Base-by-base conservation (phyloP, 2,888 invertebrate genomes). In the Pediacus dermestoides region DNA sequence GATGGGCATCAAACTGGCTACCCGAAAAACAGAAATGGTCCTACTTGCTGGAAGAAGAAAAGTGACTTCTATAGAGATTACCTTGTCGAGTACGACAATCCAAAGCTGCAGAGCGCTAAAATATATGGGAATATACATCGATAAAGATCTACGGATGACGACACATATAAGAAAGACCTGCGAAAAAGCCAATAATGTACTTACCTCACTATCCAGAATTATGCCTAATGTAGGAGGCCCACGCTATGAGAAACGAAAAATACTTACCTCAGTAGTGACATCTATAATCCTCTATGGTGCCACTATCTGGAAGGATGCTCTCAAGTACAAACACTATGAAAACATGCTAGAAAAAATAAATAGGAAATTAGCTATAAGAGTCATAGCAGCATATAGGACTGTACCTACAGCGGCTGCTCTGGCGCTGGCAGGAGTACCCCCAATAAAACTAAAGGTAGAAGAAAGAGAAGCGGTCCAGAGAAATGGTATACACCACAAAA, bases 171-270 rank as follows among this genome's bases (percentile, higher is more conserved):
- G 14, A 11, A 21, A 34, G 4, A 16, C 25, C 10, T 21, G 7
- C 6, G 27, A 23, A 4, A 48, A 36, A 14, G 36, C 40, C 1
- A 30, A 16, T 13, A 31, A 10, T 16, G 25, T 15, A 15, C 4
- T 11, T 1, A 16, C 32, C 1, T 30, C 22, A 16, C 15, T 44
- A 1, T 1, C 1, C 2, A 35, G 18, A 6, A 1, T 46, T 1
- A 23, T 49, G 26, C 49, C 46, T 1, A 39, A 39, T 14, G 15
- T 28, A 2, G 30, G 30, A 21, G 39, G 39, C 3, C 30, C 34
- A 2, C 4, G 16, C 2, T 4, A 9, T 6, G 11, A 16, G 15
- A 34, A 22, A 14, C 21, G 34, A 2, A 27, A 15, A 21, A 14
- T 30, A 1, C n/a, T 46, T 8, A 16, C 28, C 4, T n/a, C n/a